Conservation (phyloP, 2,113 vertebrate genomes). For the Tauraco erythrolophus region DNA sequence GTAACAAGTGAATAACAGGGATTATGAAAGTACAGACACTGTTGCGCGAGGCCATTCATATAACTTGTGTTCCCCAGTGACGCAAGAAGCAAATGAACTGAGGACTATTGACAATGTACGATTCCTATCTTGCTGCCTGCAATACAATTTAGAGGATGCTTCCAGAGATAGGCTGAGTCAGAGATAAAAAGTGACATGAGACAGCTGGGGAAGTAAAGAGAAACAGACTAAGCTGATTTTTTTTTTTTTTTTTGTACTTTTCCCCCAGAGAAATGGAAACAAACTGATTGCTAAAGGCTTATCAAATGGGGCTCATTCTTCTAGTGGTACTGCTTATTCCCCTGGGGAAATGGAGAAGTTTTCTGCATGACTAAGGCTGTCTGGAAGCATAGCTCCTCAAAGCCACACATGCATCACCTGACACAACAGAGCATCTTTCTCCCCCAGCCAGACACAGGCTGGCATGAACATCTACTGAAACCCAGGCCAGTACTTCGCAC, state of each 20-base stretch:
- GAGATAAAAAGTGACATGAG: constrained; percentile 24
- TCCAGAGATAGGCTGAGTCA: neutral
- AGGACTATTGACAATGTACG: neutral
- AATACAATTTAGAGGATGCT: neutral
- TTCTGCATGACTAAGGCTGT: neutral
- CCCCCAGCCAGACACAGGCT: neutral
- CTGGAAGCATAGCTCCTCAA: neutral
- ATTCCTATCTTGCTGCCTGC: neutral
- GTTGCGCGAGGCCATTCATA: neutral
- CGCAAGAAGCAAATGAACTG: constrained; percentile 4
- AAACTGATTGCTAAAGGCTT: neutral
- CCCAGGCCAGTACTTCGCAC: neutral
- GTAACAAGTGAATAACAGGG: constrained; percentile 5
- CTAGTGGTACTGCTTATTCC: neutral
- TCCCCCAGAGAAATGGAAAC: neutral
- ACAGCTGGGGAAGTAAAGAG: constrained; percentile 7
- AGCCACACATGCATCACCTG: neutral
- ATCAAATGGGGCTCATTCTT: neutral
- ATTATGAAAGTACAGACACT: constrained; percentile 1
- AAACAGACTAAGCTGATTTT: neutral
- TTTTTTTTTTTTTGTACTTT: neutral
- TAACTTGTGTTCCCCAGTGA: neutral
- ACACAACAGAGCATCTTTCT: neutral
- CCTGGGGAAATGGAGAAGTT: neutral
- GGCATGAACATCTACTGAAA: neutral